Percentiles rank a stretch among this genome's conserved stretches.
Conservation (phyloP, 2,113 vertebrate species). For the Planiliza haematocheilus region DNA sequence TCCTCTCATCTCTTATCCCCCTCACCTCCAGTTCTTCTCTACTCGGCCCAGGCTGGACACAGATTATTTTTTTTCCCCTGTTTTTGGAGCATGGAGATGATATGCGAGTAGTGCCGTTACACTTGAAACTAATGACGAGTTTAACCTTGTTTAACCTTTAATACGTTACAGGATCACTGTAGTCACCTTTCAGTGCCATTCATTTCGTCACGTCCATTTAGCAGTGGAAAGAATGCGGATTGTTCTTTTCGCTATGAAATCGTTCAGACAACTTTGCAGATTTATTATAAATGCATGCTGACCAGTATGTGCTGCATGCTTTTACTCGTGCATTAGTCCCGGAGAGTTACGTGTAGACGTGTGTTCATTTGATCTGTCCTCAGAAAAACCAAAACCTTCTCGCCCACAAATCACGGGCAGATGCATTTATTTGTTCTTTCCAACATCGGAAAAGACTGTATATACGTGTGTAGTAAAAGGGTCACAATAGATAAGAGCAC, state of each 20-base stretch:
- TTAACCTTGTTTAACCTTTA: slow-evolving; percentile 20
- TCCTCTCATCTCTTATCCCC: slow-evolving; percentile 70
- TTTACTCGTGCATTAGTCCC: no score
- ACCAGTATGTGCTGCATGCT: neutral
- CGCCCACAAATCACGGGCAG: neutral
- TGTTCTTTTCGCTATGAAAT: slow-evolving; percentile 50
- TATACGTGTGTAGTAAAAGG: slow-evolving; percentile 14
- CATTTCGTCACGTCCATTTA: slow-evolving; percentile 42
- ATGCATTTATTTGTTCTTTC: neutral
- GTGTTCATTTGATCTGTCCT: neutral
- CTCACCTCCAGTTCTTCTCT: slow-evolving; percentile 37
- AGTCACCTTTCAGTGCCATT: slow-evolving; percentile 53
- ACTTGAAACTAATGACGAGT: slow-evolving; percentile 57
- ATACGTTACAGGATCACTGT: slow-evolving; percentile 49
- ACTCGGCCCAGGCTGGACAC: slow-evolving; percentile 65
- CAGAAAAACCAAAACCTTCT: neutral
- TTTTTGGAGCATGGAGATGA: slow-evolving; percentile 63
- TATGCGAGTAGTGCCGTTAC: slow-evolving; percentile 65
- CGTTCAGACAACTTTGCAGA: slow-evolving; percentile 38
- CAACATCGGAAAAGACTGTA: neutral
- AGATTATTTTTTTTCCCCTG: slow-evolving; percentile 54
- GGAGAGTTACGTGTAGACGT: no score
- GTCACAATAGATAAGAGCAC: slow-evolving; percentile 16
- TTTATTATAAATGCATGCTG: slow-evolving; percentile 30
- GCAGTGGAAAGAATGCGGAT: slow-evolving; percentile 31